Percentiles rank a stretch among this genome's conserved stretches.
phyloP scores from a whole-genome alignment of 2,888 invertebrate genomes.

The Alviniconcha strummeri region DNA sequence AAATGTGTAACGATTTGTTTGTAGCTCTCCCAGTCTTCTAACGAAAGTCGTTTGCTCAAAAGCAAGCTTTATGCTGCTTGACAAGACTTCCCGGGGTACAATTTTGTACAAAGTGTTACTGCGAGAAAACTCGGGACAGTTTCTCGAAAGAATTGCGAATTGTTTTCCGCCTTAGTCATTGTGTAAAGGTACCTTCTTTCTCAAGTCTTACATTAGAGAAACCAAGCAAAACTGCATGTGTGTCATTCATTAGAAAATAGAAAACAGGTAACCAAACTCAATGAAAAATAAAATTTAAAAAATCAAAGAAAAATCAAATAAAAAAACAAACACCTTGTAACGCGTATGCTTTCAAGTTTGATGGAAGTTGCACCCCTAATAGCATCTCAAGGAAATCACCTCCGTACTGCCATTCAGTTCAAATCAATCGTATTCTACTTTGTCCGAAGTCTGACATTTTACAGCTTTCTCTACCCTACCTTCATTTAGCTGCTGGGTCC shows the following conservation, averaged over 20 bases:
- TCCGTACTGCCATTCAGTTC: neutral
- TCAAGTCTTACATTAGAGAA: conserved; percentile 17
- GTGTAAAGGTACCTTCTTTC: conserved; percentile 12
- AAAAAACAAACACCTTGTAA: neutral
- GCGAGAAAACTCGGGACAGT: neutral
- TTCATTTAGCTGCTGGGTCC: too few relatives aligned
- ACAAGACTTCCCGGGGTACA: neutral
- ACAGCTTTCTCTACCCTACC: too few relatives aligned
- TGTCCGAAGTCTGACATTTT: too few relatives aligned
- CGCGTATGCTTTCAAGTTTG: conserved; percentile 9
- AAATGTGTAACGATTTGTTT: neutral
- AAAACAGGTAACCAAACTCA: neutral
- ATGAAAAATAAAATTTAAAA: neutral
- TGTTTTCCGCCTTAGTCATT: conserved; percentile 13
- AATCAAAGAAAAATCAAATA: neutral
- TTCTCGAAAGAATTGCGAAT: neutral
- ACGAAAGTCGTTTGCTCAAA: neutral
- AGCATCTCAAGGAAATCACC: neutral
- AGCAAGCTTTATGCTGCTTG: conserved; percentile 6
- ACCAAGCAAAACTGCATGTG: conserved; percentile 31
- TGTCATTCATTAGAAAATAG: conserved; percentile 13
- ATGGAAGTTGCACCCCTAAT: conserved; percentile 7
- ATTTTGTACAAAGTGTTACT: conserved; percentile 7
- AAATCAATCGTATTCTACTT: neutral
- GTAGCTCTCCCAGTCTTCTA: neutral